Evolutionary conservation across 2,113 vertebrate genomes (phyloP).

Genomic region (Egretta garzetta): DNA sequence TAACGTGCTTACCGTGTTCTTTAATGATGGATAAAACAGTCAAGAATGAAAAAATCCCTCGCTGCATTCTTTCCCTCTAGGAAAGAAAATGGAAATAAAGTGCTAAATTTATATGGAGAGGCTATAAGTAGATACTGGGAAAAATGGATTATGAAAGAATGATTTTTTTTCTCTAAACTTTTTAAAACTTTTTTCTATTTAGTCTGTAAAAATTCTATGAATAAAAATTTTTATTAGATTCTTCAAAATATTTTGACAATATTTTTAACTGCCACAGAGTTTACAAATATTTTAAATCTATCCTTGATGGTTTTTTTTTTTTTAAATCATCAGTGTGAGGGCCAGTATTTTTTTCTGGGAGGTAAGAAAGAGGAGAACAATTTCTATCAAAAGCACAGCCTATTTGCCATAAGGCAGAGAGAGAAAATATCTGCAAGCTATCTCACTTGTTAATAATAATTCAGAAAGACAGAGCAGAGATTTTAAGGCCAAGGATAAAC

Average conservation of each 20-base stretch:
- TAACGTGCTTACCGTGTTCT: neutral
- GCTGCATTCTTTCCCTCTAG: neutral
- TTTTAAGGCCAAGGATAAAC: neutral
- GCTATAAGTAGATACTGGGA: neutral
- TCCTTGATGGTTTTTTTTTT: neutral
- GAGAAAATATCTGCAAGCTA: neutral
- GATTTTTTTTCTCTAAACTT: neutral
- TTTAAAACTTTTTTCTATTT: neutral
- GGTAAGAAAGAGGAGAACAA: neutral
- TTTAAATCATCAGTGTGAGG: neutral
- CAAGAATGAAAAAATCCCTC: neutral
- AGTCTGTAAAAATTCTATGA: neutral
- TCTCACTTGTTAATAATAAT: neutral
- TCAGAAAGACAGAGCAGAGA: neutral
- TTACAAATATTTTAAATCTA: neutral
- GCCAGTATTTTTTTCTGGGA: neutral
- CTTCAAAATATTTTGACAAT: neutral
- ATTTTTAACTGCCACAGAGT: neutral
- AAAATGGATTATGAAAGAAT: neutral
- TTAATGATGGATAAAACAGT: neutral
- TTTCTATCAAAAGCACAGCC: neutral
- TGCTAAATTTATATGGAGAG: neutral
- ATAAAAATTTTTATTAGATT: neutral
- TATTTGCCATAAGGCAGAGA: neutral
- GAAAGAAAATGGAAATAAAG: neutral